Percentiles rank a stretch among this genome's conserved stretches.
Evolutionary conservation across 2,113 vertebrate genomes (phyloP).

Genomic region (Electrona antarctica): DNA sequence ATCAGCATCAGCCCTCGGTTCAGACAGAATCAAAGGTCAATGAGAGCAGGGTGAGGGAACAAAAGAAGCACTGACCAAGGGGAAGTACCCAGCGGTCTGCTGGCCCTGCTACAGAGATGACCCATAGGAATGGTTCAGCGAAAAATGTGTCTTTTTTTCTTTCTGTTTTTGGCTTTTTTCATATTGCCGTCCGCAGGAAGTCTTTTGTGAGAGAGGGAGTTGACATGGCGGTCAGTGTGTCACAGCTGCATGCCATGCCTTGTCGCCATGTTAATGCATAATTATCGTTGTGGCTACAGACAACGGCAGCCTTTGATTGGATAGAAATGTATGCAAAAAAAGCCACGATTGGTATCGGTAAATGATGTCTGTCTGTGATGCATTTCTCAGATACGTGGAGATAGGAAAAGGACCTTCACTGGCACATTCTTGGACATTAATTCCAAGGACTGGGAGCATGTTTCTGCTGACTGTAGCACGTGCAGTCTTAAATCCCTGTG

Average conservation of each 20-base stretch:
- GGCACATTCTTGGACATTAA: slow-evolving; percentile 21
- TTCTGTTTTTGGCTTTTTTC: slow-evolving; percentile 8
- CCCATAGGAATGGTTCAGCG: slow-evolving; percentile 12
- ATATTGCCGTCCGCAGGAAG: slow-evolving; percentile 15
- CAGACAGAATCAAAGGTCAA: slow-evolving; percentile 48
- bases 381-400: slow-evolving; percentile 27
- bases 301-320: slow-evolving; percentile 42
- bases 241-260: slow-evolving; percentile 31
- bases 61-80: slow-evolving; percentile 52
- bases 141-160: slow-evolving; percentile 26
- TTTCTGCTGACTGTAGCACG: neutral
- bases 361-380: slow-evolving; percentile 26
- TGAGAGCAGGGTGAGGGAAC: slow-evolving; percentile 1
- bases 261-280: slow-evolving; percentile 27
- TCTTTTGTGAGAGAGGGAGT: slow-evolving; percentile 41
- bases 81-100: slow-evolving; percentile 32
- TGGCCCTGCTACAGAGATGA: slow-evolving; percentile 34
- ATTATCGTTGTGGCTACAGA: slow-evolving; percentile 5
- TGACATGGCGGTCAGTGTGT: slow-evolving; percentile 46
- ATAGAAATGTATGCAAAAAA: slow-evolving; percentile 14
- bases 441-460: neutral
- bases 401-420: slow-evolving; percentile 3
- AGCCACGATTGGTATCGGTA: slow-evolving; percentile 45
- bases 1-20: slow-evolving; percentile 16
- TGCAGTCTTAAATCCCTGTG: neutral